Base-by-base conservation (phyloP, 2,797 vertebrate genomes). In the Muscicapa striata region DNA sequence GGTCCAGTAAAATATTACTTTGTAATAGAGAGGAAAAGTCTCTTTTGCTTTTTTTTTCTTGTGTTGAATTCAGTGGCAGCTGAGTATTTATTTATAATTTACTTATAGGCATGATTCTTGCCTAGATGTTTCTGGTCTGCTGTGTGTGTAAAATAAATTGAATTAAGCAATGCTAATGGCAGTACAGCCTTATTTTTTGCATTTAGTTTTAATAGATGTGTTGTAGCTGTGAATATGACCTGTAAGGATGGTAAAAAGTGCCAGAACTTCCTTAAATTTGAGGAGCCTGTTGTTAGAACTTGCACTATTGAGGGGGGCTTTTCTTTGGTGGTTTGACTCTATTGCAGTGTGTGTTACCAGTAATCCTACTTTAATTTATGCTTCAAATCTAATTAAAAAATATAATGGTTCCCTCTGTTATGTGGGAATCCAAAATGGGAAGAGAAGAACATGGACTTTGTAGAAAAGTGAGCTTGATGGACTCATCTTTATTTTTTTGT, bases 281-380 rank as follows among this genome's bases (percentile, higher is more conserved):
- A 11, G 7, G 6, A 51, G 64, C 38, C 9, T 57, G 5, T 46
- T 83, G 13, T 59, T 62, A 29, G 6, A 38, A 12, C 18, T 70
- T 74, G n/a, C 8, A 19, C 26, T 55, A 0, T 2, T 51, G 15
- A 34, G 24, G 7, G 6, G 6, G 6, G 14, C 6, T 40, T 1
- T 9, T 30, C 70, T 61, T 58, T 24, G 4, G 21, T 69, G 27
- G 15, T 34, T 81, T 54, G 24, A 20, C 7, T 61, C 29, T 73
- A 5, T 38, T 55, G n/a, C 27, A 16, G 4, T 43, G 29, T 15
- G 13, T 9, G 2, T 54, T 87, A 46, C 9, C 30, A 52, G 21
- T 77, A 87, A 79, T 43, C 1, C 3, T 55, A 4, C 15, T 66
- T 76, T 82, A 79, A 74, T 69, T 77, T 84, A 6, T 72, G 7